A percentile compares a stretch with the other conserved stretches of the same genome.
These are phyloP conservation scores for Eupithecia insigniata DNA, from an alignment of 2,888 invertebrate genomes.

Conservation along the genomic window DNA sequence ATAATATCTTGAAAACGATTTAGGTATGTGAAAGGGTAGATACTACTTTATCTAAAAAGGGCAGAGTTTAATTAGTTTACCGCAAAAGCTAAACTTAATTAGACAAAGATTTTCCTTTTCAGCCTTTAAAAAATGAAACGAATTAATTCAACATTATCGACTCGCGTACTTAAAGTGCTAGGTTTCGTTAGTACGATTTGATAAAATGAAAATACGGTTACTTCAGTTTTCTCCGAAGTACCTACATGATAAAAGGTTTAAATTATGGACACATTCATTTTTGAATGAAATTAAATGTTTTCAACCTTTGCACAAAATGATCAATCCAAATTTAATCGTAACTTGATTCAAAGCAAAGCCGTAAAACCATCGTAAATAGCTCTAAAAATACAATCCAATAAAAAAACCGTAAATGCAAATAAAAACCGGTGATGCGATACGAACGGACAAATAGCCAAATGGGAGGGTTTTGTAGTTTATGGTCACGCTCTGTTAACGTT, in stretches of 20 bases:
- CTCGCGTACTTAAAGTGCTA: not conserved
- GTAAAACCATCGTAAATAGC: slow-evolving; percentile 31
- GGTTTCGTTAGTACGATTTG: not conserved
- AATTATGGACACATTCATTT: too few relatives aligned
- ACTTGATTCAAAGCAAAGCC: slow-evolving; percentile 7
- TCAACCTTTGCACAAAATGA: not conserved
- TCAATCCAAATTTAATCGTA: not conserved
- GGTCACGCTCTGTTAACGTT: slow-evolving; percentile 72
- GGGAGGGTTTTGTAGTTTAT: slow-evolving; percentile 62
- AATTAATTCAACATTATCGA: not conserved
- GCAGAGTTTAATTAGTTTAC: not conserved
- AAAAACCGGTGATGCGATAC: slow-evolving; percentile 65
- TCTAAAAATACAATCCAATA: slow-evolving; percentile 28
- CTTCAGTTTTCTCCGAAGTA: not conserved
- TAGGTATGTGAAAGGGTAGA: not conserved
- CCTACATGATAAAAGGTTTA: too few relatives aligned
- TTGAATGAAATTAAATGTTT: not conserved
- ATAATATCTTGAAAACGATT: not conserved
- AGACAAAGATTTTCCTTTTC: not conserved
- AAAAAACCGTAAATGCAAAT: slow-evolving; percentile 50
- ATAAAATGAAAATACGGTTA: not conserved
- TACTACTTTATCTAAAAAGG: not conserved
- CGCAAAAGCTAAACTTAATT: too few relatives aligned
- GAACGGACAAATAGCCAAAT: slow-evolving; percentile 61
- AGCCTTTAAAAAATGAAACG: not conserved